Evolutionary conservation across 2,797 vertebrate genomes (phyloP).

Genomic region (Anniella stebbinsi): DNA sequence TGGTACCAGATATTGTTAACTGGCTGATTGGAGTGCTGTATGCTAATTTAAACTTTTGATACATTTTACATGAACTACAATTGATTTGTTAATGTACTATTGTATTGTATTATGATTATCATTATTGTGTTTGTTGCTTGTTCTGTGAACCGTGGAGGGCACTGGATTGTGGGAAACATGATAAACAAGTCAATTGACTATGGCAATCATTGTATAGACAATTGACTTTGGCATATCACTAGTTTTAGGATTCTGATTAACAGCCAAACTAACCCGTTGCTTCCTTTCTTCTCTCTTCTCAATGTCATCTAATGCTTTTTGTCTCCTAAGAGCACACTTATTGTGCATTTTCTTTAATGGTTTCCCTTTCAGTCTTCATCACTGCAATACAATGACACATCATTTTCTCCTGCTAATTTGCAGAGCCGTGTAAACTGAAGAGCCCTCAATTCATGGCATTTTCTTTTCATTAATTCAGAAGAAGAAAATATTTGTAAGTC

Average conservation of each 20-base stretch:
- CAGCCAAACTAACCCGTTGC: neutral
- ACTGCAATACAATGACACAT: slow-evolving; percentile 24
- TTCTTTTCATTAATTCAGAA: slow-evolving; percentile 41
- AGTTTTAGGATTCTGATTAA: slow-evolving; percentile 37
- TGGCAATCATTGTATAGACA: too few species aligned
- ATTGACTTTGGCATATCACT: neutral
- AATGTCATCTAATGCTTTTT: slow-evolving; percentile 34
- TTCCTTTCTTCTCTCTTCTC: slow-evolving; percentile 36
- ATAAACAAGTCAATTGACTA: too few species aligned
- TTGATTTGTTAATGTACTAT: too few species aligned
- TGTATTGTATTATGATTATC: too few species aligned
- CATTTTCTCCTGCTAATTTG: slow-evolving; percentile 50
- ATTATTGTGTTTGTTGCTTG: too few species aligned
- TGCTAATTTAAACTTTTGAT: too few species aligned
- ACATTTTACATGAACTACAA: too few species aligned
- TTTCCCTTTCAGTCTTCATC: slow-evolving; percentile 47
- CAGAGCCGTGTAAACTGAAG: slow-evolving; percentile 20
- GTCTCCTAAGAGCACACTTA: slow-evolving; percentile 52
- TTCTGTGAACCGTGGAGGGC: too few species aligned
- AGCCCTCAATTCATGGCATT: slow-evolving; percentile 22
- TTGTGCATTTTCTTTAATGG: slow-evolving; percentile 41
- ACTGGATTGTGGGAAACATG: too few species aligned
- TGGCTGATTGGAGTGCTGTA: too few species aligned
- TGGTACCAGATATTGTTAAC: too few species aligned
- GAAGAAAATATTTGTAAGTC: slow-evolving; percentile 53